These are phyloP conservation scores for Magallana angulata DNA, from an alignment of 1,140 invertebrate species.

Conservation along the genomic window DNA sequence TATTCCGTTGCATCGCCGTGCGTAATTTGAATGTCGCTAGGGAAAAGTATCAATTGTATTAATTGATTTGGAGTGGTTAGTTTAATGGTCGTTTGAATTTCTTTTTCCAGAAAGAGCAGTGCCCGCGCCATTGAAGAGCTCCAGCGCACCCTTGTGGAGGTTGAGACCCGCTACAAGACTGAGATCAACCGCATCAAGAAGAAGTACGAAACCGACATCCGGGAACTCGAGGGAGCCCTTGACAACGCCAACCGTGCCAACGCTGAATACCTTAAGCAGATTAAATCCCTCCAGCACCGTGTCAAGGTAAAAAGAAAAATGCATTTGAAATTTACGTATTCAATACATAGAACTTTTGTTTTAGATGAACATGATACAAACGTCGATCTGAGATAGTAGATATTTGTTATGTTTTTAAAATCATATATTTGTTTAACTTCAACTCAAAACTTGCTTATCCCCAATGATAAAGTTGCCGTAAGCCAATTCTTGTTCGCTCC, in stretches of 20 bases:
- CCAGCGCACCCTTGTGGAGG: conserved; percentile 77
- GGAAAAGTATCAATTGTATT: too few species aligned
- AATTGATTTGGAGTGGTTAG: too few species aligned
- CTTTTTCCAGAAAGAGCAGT: conserved; percentile 73
- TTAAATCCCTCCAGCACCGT: conserved; percentile 72
- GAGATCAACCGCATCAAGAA: conserved; percentile 79
- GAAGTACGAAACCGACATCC: conserved; percentile 78
- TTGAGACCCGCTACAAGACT: conserved; percentile 79
- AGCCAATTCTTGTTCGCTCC: neutral
- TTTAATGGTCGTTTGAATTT: neutral
- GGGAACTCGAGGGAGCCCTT: conserved; percentile 77
- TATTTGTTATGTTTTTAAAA: too few species aligned
- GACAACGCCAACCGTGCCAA: conserved; percentile 78
- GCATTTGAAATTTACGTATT: too few species aligned
- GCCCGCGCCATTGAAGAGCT: conserved; percentile 79
- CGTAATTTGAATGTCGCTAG: neutral
- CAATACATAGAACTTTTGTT: too few species aligned
- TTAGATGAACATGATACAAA: too few species aligned
- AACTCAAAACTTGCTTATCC: too few species aligned
- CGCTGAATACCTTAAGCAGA: conserved; percentile 75
- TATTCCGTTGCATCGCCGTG: conserved; percentile 15
- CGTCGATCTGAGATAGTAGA: too few species aligned
- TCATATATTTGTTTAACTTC: too few species aligned
- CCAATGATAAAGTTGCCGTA: neutral
- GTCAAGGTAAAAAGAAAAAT: conserved; percentile 67